These are phyloP conservation scores for Myrmecophaga tridactyla DNA, from an alignment of 2,113 vertebrate genomes.

Conservation along the genomic window DNA sequence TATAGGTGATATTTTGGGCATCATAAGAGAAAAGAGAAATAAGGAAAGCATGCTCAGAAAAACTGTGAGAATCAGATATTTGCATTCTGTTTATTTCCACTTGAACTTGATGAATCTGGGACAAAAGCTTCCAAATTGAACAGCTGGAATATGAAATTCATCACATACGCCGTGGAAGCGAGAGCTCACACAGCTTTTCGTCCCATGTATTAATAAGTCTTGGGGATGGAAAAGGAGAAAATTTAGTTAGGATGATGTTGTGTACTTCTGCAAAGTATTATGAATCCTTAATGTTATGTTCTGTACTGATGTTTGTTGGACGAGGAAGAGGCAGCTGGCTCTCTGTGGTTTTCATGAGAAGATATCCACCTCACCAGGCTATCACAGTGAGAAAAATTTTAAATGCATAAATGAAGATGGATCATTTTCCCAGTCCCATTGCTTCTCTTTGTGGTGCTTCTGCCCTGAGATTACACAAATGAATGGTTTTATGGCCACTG, in stretches of 20 bases:
- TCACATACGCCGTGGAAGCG: not conserved
- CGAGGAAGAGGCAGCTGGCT: conserved; percentile 62
- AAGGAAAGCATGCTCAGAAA: not conserved
- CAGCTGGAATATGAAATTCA: conserved; percentile 45
- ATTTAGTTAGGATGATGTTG: conserved; percentile 30
- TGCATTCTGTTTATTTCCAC: conserved; percentile 11
- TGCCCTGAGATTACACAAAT: conserved; percentile 72
- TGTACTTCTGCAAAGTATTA: conserved; percentile 37
- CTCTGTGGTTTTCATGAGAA: conserved; percentile 62
- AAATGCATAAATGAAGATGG: conserved; percentile 66
- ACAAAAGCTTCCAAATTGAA: conserved; percentile 1
- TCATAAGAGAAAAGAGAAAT: not conserved
- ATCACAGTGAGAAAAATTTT: conserved; percentile 57
- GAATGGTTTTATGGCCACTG: conserved; percentile 70
- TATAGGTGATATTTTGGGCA: not conserved
- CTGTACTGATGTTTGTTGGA: conserved; percentile 56
- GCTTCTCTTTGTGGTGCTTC: conserved; percentile 67
- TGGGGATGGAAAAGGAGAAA: conserved; percentile 39
- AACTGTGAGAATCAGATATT: not conserved
- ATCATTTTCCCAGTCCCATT: conserved; percentile 65
- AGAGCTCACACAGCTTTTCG: conserved; percentile 17
- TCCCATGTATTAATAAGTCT: conserved; percentile 49
- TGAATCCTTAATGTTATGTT: conserved; percentile 55
- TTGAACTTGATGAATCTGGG: conserved; percentile 54
- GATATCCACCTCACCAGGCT: conserved; percentile 59